Evolutionary conservation across 2,113 vertebrate genomes (phyloP), one percentile per base, ranked within the genome.

Genomic region (Corvus cornix): DNA sequence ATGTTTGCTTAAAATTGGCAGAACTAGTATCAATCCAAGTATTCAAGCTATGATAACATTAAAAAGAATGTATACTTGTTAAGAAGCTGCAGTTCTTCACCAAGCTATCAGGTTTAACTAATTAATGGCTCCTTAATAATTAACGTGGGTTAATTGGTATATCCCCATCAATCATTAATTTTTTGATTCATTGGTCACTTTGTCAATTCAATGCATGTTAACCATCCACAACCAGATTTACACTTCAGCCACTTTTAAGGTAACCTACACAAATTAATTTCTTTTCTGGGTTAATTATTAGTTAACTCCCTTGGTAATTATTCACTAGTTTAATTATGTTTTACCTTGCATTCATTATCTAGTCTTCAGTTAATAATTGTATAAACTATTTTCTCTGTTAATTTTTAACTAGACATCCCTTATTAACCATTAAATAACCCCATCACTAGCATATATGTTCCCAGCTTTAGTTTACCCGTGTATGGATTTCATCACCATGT

Each of bases 1-100:
- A 77, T 86, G 58, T 76, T 94, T 95, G 33, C 39, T 87, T 91
- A 84, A 84, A 95, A 35, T 72, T 96, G 80, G 80, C 85, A 89
- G 60, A 79, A 58, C 20, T 87, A 93, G 48, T 89, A 68, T 68
- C 87, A 87, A 93, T 90, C 51, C 1, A 27, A 82, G 49, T 84
- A 75, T 74, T 90, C 56, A 56, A 72, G n/a, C 46, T 91, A 41
- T 49, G 43, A 55, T 49, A 88, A 46, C 16, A 26, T 51, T 33
- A 4, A 37, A 84, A 58, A 56, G 19, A n/a, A 49, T 3, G 13
- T 70, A 6, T 30, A 31, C 7, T 68, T 75, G 3, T 30, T 80
- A 81, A 49, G 60, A 64, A 91, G 35, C 37, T 83, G 58, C 44
- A 81, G 19, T 53, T 86, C 23, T 67, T 75, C 39, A 75, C 13